These are phyloP conservation scores for Hemichromis elongatus DNA, from an alignment of 2,113 vertebrate genomes.

Conservation along the genomic window DNA sequence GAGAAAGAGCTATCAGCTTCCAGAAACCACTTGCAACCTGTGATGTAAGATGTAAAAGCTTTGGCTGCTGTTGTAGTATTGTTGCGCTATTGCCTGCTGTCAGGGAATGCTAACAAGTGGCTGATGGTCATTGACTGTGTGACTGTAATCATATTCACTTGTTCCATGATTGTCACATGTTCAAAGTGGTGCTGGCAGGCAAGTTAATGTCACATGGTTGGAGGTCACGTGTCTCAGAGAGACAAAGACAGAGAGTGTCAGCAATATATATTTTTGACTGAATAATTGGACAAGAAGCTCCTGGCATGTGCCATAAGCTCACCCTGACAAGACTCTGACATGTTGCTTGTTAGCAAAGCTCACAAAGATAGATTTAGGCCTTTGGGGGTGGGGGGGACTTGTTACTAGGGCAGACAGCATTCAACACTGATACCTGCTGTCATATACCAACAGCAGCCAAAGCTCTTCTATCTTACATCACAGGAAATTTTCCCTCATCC, in stretches of 20 bases:
- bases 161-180: background rate
- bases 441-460: background rate
- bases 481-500: background rate
- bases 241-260: background rate
- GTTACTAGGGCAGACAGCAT: conserved; percentile 6
- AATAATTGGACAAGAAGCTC: background rate
- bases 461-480: background rate
- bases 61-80: background rate
- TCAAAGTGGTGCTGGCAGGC: background rate
- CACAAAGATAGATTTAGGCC: conserved; percentile 23
- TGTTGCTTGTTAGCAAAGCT: conserved; percentile 6
- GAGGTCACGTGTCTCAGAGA: background rate
- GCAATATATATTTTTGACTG: background rate
- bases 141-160: background rate
- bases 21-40: background rate
- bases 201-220: background rate
- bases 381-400: background rate
- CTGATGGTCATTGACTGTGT: background rate
- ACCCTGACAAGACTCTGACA: background rate
- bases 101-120: background rate
- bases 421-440: background rate
- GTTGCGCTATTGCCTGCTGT: background rate
- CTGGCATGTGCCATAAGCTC: background rate
- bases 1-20: background rate
- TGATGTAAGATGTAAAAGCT: background rate